Percentiles rank a stretch among this genome's conserved stretches.
These are phyloP conservation scores for Cyanocitta stelleri DNA, from an alignment of 2,113 vertebrate genomes.

Conservation along the genomic window DNA sequence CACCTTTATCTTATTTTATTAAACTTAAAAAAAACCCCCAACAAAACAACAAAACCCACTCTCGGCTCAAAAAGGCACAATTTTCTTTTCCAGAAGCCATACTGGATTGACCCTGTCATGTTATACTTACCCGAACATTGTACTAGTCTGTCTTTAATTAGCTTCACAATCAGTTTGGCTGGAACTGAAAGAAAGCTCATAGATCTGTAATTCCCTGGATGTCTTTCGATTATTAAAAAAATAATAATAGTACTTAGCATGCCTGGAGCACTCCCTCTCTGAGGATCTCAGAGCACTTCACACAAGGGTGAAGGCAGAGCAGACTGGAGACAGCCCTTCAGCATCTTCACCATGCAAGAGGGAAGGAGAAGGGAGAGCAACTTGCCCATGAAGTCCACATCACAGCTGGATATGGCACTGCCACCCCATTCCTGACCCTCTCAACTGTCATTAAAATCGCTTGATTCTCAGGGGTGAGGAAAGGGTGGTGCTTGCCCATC, in stretches of 20 bases:
- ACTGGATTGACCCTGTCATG: slow-evolving; percentile 43
- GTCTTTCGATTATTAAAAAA: slow-evolving; percentile 36
- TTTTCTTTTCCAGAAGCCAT: slow-evolving; percentile 17
- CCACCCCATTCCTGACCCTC: neutral
- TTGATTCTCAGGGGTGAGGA: neutral
- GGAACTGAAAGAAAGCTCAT: slow-evolving; percentile 12
- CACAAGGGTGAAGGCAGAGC: neutral
- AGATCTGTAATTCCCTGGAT: slow-evolving; percentile 36
- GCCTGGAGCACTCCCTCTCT: neutral
- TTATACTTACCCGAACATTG: neutral
- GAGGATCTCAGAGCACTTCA: neutral
- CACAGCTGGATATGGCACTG: neutral
- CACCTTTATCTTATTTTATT: slow-evolving; percentile 56
- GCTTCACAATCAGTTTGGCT: slow-evolving; percentile 39
- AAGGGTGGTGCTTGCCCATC: neutral
- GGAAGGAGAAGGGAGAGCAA: neutral
- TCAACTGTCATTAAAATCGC: neutral
- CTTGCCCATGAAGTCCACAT: neutral
- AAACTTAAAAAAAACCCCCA: neutral
- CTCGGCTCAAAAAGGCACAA: neutral
- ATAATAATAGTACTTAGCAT: slow-evolving; percentile 25
- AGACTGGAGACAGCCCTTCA: neutral
- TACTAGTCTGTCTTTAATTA: slow-evolving; percentile 46
- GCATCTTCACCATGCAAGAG: neutral
- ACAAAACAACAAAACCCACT: neutral